Evolutionary conservation across 2,888 invertebrate species (phyloP), one percentile per base, ranked within the genome.

Genomic region (Strigamia crassipes): DNA sequence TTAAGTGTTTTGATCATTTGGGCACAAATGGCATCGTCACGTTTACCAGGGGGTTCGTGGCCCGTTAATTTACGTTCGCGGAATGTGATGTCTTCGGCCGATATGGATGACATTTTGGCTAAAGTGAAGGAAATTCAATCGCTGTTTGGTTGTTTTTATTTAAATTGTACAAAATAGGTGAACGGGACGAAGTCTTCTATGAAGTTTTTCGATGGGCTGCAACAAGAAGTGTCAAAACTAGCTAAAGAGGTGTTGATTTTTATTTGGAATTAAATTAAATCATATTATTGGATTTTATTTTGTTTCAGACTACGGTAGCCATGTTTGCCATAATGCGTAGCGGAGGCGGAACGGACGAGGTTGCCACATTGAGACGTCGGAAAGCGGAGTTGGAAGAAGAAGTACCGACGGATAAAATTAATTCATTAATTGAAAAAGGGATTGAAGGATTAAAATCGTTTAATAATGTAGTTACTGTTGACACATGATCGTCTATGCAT

Each of bases 361-460:
- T n/a, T 8, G 13, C 2, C 3, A 8, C 13, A n/a, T 9, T 78
- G 78, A 78, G 78, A 18, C 31, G 78, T n/a, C 31, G 78, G n/a
- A 78, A 78, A 31, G 78, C 78, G 6, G 78, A 78, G 27, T 38
- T 78, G 18, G 78, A 78, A 31, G 31, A 78, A 78, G 31, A 78
- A 31, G 78, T 46, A 46, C 15, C 12, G 42, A 8, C 38, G 46
- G 46, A 38, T 10, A 38, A 38, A 2, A 27, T 27, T 27, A 27
- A 38, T 6, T 10, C 2, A 27, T 27, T 27, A 42, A 42, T 42
- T 13, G 42, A 42, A 42, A n/a, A n/a, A n/a, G n/a, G n/a, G n/a
- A n/a, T n/a, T n/a, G n/a, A n/a, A n/a, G n/a, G n/a, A n/a, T n/a
- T n/a, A n/a, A n/a, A 56, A 56, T 5, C 1, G 1, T 15, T 56